phyloP scores from a whole-genome alignment of 2,113 vertebrate genomes.

The Elephas maximus region DNA sequence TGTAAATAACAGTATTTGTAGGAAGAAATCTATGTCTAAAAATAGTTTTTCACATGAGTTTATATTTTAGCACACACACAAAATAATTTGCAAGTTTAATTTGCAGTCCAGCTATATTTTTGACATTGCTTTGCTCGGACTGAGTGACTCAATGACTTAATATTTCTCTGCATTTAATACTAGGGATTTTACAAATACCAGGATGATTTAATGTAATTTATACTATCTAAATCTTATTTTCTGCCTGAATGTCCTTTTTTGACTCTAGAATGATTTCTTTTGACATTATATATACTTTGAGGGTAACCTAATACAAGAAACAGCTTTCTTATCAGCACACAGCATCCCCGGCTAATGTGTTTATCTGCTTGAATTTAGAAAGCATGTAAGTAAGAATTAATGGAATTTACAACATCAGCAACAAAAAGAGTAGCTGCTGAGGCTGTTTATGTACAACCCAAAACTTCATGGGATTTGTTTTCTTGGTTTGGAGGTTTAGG shows the following conservation, averaged over 20 bases:
- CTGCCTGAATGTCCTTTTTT: conserved; percentile 62
- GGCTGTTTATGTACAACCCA: too few species aligned
- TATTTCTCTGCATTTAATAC: conserved; percentile 61
- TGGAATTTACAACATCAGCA: background rate
- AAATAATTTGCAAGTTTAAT: conserved; percentile 85
- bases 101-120: conserved; percentile 80
- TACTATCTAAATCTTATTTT: conserved; percentile 63
- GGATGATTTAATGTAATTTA: conserved; percentile 49
- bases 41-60: conserved; percentile 79
- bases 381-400: conserved; percentile 50
- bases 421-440: too few species aligned
- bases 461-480: too few species aligned
- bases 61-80: conserved; percentile 80
- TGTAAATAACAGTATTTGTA: conserved; percentile 71
- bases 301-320: conserved; percentile 11
- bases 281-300: conserved; percentile 21
- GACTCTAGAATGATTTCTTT: conserved; percentile 70
- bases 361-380: conserved; percentile 23
- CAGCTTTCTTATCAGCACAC: background rate
- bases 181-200: conserved; percentile 65
- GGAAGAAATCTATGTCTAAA: conserved; percentile 75
- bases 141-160: conserved; percentile 82
- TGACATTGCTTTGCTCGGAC: conserved; percentile 70
- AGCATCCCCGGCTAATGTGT: background rate
- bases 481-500: too few species aligned